Evolutionary conservation across 2,888 invertebrate genomes (phyloP).

Genomic region (Agapostemon virescens): DNA sequence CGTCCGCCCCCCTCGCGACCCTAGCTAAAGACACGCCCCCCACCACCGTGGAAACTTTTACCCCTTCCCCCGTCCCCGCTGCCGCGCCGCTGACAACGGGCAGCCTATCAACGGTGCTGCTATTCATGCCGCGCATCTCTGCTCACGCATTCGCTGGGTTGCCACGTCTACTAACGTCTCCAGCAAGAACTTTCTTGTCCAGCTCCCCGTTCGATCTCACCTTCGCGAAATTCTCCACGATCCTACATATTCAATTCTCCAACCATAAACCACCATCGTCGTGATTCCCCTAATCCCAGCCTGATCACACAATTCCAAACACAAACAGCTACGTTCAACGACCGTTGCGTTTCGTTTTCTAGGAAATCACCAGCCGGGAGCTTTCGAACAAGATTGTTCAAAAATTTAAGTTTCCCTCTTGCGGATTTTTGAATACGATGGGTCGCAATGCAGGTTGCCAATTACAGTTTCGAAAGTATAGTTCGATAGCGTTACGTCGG

Average conservation of each 20-base stretch:
- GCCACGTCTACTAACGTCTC: constrained; percentile 57
- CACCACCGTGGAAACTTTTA: constrained; percentile 65
- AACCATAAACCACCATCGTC: not conserved
- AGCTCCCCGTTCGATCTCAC: constrained; percentile 27
- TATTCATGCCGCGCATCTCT: constrained; percentile 74
- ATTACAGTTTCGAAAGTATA: not conserved
- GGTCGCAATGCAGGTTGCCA: not conserved
- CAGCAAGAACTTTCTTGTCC: constrained; percentile 62
- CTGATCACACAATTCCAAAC: not conserved
- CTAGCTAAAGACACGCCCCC: constrained; percentile 37
- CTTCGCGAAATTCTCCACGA: constrained; percentile 9
- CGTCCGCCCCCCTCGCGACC: constrained; percentile 14
- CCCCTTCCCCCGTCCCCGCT: constrained; percentile 30
- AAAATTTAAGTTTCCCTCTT: constrained; percentile 48
- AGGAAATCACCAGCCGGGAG: not conserved
- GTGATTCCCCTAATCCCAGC: too few relatives aligned
- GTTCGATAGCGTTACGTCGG: not conserved
- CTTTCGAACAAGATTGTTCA: not conserved
- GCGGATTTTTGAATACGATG: constrained; percentile 21
- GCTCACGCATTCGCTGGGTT: constrained; percentile 71
- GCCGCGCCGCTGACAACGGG: constrained; percentile 14
- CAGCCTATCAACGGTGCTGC: constrained; percentile 63
- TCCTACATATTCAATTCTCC: not conserved
- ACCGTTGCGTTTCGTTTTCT: not conserved
- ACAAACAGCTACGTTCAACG: not conserved